Evolutionary conservation across 2,113 vertebrate species (phyloP).

Genomic region (Vidua chalybeata): DNA sequence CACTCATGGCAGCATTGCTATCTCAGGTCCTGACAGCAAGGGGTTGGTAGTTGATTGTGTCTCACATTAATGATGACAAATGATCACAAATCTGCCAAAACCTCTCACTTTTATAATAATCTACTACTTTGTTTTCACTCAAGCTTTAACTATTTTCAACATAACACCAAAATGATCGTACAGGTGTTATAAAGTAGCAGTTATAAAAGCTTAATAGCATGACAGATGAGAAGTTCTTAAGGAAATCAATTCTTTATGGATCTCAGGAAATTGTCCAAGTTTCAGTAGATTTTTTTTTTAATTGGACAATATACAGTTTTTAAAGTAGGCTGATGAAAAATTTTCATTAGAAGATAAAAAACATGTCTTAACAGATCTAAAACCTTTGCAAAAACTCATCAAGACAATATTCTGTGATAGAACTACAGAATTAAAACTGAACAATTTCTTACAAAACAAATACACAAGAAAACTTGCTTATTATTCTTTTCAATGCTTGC

Average conservation of each 20-base stretch:
- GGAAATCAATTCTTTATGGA: background rate
- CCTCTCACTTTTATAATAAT: background rate
- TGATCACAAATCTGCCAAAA: background rate
- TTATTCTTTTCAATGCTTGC: background rate
- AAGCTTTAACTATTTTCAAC: background rate
- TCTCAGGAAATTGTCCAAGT: background rate
- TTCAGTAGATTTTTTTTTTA: background rate
- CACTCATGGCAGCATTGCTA: accelerated
- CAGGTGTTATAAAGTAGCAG: background rate
- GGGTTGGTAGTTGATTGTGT: background rate
- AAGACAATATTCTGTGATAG: background rate
- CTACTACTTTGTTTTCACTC: background rate
- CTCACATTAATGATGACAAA: background rate
- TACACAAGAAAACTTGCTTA: background rate
- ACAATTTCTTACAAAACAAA: background rate
- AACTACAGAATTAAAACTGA: background rate
- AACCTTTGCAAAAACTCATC: background rate
- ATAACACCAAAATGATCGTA: background rate
- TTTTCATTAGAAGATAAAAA: background rate
- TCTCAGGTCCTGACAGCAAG: background rate
- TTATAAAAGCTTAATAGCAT: background rate
- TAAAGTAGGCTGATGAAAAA: background rate
- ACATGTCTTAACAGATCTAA: background rate
- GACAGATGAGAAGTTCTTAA: background rate
- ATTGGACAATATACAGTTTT: background rate